These are phyloP conservation scores for Altica lythri DNA, from an alignment of 2,888 invertebrate genomes.

Conservation along the genomic window DNA sequence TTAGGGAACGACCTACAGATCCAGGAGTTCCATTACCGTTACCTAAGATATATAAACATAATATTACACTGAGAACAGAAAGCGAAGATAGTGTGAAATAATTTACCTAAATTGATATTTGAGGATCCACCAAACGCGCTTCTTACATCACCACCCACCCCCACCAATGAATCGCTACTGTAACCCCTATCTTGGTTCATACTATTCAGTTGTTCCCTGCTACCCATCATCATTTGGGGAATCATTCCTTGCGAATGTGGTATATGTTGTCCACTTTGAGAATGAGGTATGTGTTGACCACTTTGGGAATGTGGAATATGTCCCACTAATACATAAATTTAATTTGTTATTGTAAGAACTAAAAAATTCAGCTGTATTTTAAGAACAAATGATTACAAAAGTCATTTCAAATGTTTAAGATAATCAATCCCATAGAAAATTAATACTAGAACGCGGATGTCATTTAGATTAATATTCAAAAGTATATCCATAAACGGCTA, in stretches of 20 bases:
- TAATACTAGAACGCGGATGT: no score
- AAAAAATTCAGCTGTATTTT: no score
- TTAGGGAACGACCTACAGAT: slow-evolving; percentile 65
- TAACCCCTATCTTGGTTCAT: slow-evolving; percentile 44
- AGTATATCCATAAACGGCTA: no score
- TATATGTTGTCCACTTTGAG: slow-evolving; percentile 25
- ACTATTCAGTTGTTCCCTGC: slow-evolving; percentile 42
- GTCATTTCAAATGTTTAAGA: no score
- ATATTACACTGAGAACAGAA: no score
- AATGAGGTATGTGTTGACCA: slow-evolving; percentile 39
- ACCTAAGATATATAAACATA: slow-evolving; percentile 36
- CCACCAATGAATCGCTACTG: slow-evolving; percentile 58
- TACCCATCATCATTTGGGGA: slow-evolving; percentile 23
- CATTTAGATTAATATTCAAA: no score
- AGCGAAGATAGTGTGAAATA: not conserved
- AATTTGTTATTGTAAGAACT: no score
- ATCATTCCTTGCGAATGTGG: slow-evolving; percentile 19
- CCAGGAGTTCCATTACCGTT: slow-evolving; percentile 55
- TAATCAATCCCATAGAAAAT: no score
- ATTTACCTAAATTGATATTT: slow-evolving; percentile 44
- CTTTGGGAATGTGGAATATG: not conserved
- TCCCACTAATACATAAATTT: no score
- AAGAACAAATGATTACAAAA: no score
- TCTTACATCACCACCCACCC: slow-evolving; percentile 65
- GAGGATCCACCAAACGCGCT: slow-evolving; percentile 57